Evolutionary conservation across 2,797 vertebrate genomes (phyloP).

Genomic region (Simalia tracyae): DNA sequence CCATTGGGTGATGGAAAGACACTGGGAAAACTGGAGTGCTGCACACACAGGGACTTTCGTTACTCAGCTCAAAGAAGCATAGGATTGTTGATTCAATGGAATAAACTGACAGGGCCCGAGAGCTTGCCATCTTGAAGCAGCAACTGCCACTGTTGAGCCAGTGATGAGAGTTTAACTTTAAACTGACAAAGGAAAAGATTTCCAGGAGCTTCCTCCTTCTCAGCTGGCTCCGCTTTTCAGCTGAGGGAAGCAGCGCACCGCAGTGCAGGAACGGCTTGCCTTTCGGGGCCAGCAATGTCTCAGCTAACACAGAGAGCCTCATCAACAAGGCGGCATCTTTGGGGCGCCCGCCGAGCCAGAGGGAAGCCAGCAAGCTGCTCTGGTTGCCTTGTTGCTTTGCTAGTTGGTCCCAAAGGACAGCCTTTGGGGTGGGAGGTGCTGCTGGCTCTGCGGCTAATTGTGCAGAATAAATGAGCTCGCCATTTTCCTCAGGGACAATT

Average conservation of each 20-base stretch:
- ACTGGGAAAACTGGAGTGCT: conserved; percentile 59
- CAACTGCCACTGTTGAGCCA: conserved; percentile 58
- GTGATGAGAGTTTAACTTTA: conserved; percentile 60
- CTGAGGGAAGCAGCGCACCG: conserved; percentile 64
- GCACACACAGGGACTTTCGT: conserved; percentile 48
- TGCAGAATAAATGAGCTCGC: conserved; percentile 34
- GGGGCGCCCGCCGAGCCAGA: conserved; percentile 63
- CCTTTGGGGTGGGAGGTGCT: neutral
- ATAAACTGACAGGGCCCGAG: conserved; percentile 69
- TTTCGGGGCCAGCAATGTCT: conserved; percentile 58
- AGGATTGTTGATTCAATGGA: conserved; percentile 64
- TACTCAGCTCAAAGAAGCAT: conserved; percentile 54
- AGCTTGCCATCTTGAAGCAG: conserved; percentile 64
- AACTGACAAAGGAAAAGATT: conserved; percentile 66
- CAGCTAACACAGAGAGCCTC: conserved; percentile 72
- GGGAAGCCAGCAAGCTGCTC: conserved; percentile 52
- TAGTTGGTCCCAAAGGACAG: conserved; percentile 22
- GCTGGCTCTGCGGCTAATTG: conserved; percentile 9
- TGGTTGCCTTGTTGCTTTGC: conserved; percentile 58
- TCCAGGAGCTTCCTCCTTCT: conserved; percentile 67
- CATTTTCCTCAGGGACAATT: conserved; percentile 45
- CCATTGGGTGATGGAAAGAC: conserved; percentile 66
- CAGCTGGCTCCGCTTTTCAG: conserved; percentile 58
- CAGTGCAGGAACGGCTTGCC: conserved; percentile 36
- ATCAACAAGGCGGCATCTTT: conserved; percentile 72